Evolutionary conservation across 2,888 invertebrate species (phyloP).

Genomic region (Tineola bisselliella): DNA sequence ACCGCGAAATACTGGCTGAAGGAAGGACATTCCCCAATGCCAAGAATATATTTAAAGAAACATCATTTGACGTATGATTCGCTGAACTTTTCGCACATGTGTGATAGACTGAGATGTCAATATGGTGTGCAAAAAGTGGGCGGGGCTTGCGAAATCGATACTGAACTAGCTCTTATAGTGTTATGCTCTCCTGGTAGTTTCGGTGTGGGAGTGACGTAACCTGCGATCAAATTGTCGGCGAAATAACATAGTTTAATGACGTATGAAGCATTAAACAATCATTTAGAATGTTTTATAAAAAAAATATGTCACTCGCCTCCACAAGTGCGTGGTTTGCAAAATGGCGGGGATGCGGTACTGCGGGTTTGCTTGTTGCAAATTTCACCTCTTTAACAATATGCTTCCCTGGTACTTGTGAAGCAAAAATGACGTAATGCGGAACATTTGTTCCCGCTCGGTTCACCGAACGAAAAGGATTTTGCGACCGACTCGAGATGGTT

Average conservation of each 20-base stretch:
- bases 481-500: no score
- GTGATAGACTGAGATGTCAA: neutral
- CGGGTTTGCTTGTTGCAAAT: neutral
- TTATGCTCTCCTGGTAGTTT: neutral
- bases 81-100: neutral
- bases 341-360: neutral
- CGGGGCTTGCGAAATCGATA: neutral
- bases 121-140: neutral
- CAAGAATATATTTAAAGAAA: neutral
- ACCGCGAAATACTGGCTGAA: neutral
- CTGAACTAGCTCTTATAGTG: neutral
- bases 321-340: no score
- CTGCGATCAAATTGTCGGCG: neutral
- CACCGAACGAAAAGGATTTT: no score
- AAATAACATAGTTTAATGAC: neutral
- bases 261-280: no score
- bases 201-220: neutral
- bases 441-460: neutral
- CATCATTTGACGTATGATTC: neutral
- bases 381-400: neutral
- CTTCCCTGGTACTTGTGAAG: neutral
- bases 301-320: no score
- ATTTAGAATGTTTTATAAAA: no score
- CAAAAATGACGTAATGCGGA: neutral
- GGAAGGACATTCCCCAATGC: neutral